Base-by-base conservation (phyloP, 2,113 vertebrate genomes). In the Entomyzon cyanotis region DNA sequence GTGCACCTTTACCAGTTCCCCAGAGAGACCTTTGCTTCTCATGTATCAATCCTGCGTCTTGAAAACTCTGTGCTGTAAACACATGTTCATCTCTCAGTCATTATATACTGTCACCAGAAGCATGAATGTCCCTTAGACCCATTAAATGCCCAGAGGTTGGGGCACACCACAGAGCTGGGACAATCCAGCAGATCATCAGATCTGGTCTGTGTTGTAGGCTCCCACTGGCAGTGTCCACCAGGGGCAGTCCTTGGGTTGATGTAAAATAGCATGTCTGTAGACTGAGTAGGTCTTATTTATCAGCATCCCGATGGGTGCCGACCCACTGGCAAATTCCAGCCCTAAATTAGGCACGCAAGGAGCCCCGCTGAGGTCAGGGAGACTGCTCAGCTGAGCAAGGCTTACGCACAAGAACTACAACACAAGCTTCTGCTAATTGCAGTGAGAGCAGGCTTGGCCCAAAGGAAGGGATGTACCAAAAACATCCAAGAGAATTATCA, bases 71-170 rank as follows among this genome's bases (percentile, higher is more conserved):
- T 67, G 39, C 49, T 31, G 18, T 11, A 41, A 76, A 20, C 33
- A 49, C 11, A 3, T 0, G 4, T 16, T 89, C 22, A 10, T 65
- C 27, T 44, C 37, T 76, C 27, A 24, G 59, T 35, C 74, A 28
- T 55, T 60, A 0, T 1, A 9, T 21, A 22, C 53, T 64, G n/a
- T 19, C 8, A 27, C n/a, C 5, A 15, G 44, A 37, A 50, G 24
- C 68, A 56, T 0, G 2, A 49, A 42, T 2, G 8, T 35, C 33
- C 53, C 59, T 80, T 41, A 2, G 1, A 16, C 47, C 30, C 3
- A 0, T 9, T 7, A 18, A 59, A n/a, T 1, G 0, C 44, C 77
- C 1, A 0, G 33, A 28, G 19, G 19, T 4, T 33, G 27, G 50
- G 30, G 33, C 14, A 39, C 1, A 1, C 27, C 9, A 3, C 1